A percentile compares a stretch with the other conserved stretches of the same genome.
phyloP scores from a whole-genome alignment of 2,888 invertebrate genomes.

The Muschampia plurimacula region DNA sequence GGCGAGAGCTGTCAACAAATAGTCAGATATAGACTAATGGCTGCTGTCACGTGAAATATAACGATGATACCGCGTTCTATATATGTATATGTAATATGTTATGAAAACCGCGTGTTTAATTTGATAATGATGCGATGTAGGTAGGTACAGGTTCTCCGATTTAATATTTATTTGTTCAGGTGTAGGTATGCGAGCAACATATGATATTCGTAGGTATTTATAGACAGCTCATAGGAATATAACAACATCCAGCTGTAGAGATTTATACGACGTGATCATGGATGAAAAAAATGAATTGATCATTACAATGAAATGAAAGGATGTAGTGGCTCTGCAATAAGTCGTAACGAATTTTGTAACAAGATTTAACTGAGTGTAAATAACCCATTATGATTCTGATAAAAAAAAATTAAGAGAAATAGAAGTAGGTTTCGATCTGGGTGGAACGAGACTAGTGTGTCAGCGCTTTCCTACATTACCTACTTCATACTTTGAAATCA shows the following conservation, averaged over 20 bases:
- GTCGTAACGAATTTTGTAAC: neutral
- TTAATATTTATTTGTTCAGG: conserved; percentile 29
- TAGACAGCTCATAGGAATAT: conserved; percentile 15
- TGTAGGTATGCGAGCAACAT: neutral
- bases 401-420: too few species aligned
- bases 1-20: conserved; percentile 75
- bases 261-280: conserved; percentile 4
- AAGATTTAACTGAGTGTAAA: neutral
- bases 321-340: neutral
- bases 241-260: conserved; percentile 22
- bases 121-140: conserved; percentile 36
- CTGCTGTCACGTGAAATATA: conserved; percentile 72
- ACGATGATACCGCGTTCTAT: conserved; percentile 61
- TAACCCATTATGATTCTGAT: neutral
- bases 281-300: neutral
- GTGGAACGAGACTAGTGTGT: too few species aligned
- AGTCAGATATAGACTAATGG: conserved; percentile 68
- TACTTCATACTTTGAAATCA: too few species aligned
- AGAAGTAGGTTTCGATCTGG: too few species aligned
- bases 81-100: conserved; percentile 46
- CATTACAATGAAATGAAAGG: neutral
- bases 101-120: conserved; percentile 45
- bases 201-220: conserved; percentile 11
- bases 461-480: too few species aligned
- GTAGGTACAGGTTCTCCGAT: conserved; percentile 21